Evolutionary conservation across 2,888 invertebrate genomes (phyloP), one percentile per base, ranked within the genome.

Genomic region (Frankliniella fusca): DNA sequence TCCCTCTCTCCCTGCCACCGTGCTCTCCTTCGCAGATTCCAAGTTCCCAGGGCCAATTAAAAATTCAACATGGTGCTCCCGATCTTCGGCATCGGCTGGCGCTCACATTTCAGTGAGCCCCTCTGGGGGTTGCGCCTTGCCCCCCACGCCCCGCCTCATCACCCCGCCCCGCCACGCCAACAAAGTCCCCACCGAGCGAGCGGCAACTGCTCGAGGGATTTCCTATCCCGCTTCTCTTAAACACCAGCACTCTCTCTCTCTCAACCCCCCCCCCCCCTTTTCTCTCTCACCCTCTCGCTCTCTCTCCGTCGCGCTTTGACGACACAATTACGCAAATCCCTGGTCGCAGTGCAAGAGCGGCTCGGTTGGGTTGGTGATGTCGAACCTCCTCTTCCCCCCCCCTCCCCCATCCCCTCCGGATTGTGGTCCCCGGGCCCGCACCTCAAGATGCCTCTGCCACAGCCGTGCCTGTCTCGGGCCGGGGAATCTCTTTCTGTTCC

Each of bases 211-310:
- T 61, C 61, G n/a, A n/a, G 61, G 61, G 15, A 15, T 18, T 61
- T 38, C 38, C 38, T 61, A 61, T 61, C 27, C 54, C 48, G 18
- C 11, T n/a, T n/a, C 76, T 70, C 54, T 50, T 48, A 27, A 28
- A 38, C 61, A 15, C 80, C 80, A 2, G 80, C 61, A 23, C 80
- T 82, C 80, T 76, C 80, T 48, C 80, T 48, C 80, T 50, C 38
- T 76, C 79, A 48, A 18, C n/a, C 65, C 38, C 27, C 27, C 54
- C 48, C 20, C 11, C 48, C 3, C 80, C 23, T 23, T 49, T 28
- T 80, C 61, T 1, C 61, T 50, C 54, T 80, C 70, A 9, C n/a
- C 15, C 61, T 10, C 50, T 80, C 80, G 11, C 80, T n/a, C 27
- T 80, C 27, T 70, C 70, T 23, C 23, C 7, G 23, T 27, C 61